phyloP scores from a whole-genome alignment of 2,797 vertebrate species.

The Phataginus tetradactyla region DNA sequence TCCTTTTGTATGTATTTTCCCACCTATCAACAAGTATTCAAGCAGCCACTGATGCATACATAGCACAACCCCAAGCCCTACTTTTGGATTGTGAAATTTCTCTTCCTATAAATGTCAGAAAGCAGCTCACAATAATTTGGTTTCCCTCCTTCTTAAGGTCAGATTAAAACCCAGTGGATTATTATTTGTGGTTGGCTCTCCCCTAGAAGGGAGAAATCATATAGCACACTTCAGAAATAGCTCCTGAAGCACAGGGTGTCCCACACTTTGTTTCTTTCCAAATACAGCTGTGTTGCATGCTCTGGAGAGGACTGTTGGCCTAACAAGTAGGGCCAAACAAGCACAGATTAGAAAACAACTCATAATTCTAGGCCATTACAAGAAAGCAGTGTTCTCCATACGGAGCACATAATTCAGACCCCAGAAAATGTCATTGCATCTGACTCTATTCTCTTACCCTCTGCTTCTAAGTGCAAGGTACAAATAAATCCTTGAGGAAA shows the following conservation, averaged over 20 bases:
- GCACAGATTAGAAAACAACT: constrained; percentile 84
- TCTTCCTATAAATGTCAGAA: constrained; percentile 66
- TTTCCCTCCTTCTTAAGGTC: constrained; percentile 74
- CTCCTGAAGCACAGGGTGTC: constrained; percentile 78
- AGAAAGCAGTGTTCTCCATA: constrained; percentile 51
- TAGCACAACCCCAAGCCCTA: constrained; percentile 41
- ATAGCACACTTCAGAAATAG: constrained; percentile 27
- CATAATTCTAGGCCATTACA: constrained; percentile 65
- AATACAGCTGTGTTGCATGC: constrained; percentile 84
- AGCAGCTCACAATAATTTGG: constrained; percentile 75
- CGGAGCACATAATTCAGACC: constrained; percentile 51
- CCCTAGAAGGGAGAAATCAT: constrained; percentile 64
- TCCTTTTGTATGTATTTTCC: not conserved
- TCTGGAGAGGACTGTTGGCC: constrained; percentile 84
- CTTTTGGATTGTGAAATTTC: constrained; percentile 76
- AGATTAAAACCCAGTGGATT: constrained; percentile 79
- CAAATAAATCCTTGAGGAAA: constrained; percentile 40
- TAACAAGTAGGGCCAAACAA: constrained; percentile 85
- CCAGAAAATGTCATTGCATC: not conserved
- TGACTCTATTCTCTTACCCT: constrained; percentile 51
- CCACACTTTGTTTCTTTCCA: constrained; percentile 78
- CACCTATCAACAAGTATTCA: not conserved
- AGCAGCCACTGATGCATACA: not conserved
- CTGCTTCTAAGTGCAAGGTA: constrained; percentile 37
- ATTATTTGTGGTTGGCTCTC: constrained; percentile 67